phyloP scores from a whole-genome alignment of 2,888 invertebrate species.

The Thecophora atra region DNA sequence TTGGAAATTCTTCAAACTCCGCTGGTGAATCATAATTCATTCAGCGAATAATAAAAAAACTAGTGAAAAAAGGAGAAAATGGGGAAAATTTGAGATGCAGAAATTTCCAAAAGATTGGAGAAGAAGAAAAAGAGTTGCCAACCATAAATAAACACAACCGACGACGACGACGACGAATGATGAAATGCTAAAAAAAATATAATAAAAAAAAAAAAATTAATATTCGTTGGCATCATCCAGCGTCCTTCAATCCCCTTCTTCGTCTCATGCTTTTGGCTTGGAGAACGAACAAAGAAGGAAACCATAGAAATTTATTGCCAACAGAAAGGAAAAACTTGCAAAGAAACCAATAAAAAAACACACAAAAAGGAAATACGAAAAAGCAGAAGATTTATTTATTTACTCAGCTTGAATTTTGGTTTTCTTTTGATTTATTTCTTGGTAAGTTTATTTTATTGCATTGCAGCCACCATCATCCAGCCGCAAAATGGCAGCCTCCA shows the following conservation, averaged over 20 bases:
- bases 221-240: neutral
- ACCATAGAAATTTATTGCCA: neutral
- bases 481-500: no score
- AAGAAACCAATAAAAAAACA: neutral
- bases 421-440: neutral
- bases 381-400: conserved; percentile 1
- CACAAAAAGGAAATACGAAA: neutral
- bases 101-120: no score
- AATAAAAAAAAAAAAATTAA: neutral
- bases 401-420: neutral
- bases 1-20: no score
- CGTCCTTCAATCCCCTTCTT: neutral
- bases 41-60: no score
- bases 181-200: neutral
- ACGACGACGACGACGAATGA: neutral
- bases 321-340: neutral
- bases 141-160: neutral
- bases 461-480: neutral
- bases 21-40: no score
- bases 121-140: no score
- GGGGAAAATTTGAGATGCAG: no score
- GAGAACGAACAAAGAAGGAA: neutral
- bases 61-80: no score
- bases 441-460: neutral
- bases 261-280: neutral